phyloP scores from a whole-genome alignment of 1,140 invertebrate species.

The Lepidurus apus region DNA sequence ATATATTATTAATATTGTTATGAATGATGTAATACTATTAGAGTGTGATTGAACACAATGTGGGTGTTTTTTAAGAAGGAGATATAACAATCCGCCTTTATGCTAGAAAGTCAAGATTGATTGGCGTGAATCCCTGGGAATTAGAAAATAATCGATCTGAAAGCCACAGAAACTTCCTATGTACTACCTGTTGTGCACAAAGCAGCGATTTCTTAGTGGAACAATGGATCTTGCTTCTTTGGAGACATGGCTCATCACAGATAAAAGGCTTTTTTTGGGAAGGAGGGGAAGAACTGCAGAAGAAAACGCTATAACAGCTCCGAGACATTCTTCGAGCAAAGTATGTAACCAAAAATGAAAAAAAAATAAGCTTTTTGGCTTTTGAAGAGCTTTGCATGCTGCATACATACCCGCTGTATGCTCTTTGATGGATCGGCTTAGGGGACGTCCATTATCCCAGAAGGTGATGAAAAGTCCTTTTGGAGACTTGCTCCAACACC shows the following conservation, averaged over 20 bases:
- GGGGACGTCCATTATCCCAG: constrained; percentile 1
- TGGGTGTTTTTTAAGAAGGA: no score
- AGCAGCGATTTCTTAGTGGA: not conserved
- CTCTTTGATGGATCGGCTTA: constrained; percentile 18
- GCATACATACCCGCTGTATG: not conserved
- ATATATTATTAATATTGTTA: no score
- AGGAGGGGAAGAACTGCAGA: not conserved
- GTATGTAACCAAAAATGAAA: not conserved
- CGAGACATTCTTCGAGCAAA: not conserved
- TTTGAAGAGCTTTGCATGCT: not conserved
- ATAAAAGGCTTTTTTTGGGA: not conserved
- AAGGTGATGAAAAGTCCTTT: constrained; percentile 4
- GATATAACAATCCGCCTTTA: no score
- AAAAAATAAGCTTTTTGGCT: constrained; percentile 8
- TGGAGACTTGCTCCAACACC: constrained; percentile 21
- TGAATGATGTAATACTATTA: no score
- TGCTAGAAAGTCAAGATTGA: no score
- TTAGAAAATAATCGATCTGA: not conserved
- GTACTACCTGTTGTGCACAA: constrained; percentile 2
- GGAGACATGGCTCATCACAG: not conserved
- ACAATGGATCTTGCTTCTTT: not conserved
- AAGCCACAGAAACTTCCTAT: not conserved
- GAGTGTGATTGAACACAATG: no score
- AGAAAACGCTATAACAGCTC: constrained; percentile 3
- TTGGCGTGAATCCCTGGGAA: no score